phyloP scores from a whole-genome alignment of 2,113 vertebrate species.

The Parotia lawesii region DNA sequence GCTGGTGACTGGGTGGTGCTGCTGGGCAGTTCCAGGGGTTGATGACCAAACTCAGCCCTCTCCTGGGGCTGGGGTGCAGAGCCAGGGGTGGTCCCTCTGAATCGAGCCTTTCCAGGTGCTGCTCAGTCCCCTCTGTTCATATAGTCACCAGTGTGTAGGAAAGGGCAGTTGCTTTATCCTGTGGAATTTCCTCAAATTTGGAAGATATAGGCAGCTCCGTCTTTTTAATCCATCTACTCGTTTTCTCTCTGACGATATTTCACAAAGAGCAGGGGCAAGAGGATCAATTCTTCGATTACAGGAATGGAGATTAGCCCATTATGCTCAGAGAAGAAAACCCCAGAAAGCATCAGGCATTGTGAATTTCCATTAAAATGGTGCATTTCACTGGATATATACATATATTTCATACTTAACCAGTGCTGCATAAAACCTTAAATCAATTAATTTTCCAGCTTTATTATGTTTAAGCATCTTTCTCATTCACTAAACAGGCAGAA shows the following conservation, averaged over 20 bases:
- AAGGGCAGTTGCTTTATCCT: not conserved
- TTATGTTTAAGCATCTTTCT: constrained; percentile 54
- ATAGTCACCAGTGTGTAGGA: not conserved
- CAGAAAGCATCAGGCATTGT: constrained; percentile 1
- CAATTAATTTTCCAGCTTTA: constrained; percentile 7
- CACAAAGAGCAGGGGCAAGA: constrained; percentile 22
- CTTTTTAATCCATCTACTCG: not conserved
- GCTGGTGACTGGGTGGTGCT: not conserved
- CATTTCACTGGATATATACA: not conserved
- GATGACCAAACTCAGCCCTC: rapidly evolving
- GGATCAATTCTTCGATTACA: constrained; percentile 31
- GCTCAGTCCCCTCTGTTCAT: not conserved
- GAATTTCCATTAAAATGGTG: constrained; percentile 1
- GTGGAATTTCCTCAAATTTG: not conserved
- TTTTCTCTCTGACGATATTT: constrained; percentile 2
- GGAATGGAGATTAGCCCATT: not conserved
- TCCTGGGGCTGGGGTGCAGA: not conserved
- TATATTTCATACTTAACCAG: not conserved
- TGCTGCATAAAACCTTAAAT: not conserved
- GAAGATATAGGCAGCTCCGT: not conserved
- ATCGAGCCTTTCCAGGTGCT: not conserved
- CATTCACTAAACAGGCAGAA: constrained; percentile 74
- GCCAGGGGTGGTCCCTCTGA: not conserved
- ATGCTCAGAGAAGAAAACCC: constrained; percentile 9
- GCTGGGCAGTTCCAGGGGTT: not conserved